Percentiles rank a stretch among this genome's conserved stretches.
Evolutionary conservation across 2,113 vertebrate genomes (phyloP).

Genomic region (Sinosuthora webbiana): DNA sequence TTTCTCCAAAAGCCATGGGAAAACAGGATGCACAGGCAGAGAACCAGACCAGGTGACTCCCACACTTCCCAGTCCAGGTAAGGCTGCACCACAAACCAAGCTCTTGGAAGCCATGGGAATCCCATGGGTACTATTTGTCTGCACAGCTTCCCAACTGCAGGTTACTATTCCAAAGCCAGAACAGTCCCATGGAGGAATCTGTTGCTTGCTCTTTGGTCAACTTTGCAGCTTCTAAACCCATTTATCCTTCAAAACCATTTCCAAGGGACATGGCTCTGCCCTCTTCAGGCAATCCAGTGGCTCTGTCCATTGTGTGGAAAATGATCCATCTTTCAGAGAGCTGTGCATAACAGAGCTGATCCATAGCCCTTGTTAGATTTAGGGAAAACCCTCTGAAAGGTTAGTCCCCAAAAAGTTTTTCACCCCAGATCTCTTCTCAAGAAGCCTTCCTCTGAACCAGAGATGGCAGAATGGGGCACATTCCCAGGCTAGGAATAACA

Average conservation of each 20-base stretch:
- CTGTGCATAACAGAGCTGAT: not conserved
- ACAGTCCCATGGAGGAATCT: fast-evolving
- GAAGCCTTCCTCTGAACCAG: not conserved
- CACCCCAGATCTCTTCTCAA: not conserved
- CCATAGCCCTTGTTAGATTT: not conserved
- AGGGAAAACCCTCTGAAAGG: not conserved
- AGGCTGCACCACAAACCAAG: not conserved
- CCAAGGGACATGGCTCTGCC: not conserved
- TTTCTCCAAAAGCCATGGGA: not conserved
- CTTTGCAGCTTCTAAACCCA: not conserved
- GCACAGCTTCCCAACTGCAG: not conserved
- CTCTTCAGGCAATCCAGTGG: not conserved
- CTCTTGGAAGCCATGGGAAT: not conserved
- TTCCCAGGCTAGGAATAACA: not conserved
- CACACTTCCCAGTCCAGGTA: not conserved
- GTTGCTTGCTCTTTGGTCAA: not conserved
- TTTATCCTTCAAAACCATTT: not conserved
- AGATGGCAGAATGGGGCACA: not conserved
- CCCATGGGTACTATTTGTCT: fast-evolving
- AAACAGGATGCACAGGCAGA: not conserved
- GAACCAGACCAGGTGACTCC: not conserved
- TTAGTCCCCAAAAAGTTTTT: not conserved
- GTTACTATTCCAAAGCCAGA: not conserved
- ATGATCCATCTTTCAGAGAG: not conserved
- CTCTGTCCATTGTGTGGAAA: not conserved